Conservation (phyloP, 1,140 invertebrate species). For the Drosophila persimilis region DNA sequence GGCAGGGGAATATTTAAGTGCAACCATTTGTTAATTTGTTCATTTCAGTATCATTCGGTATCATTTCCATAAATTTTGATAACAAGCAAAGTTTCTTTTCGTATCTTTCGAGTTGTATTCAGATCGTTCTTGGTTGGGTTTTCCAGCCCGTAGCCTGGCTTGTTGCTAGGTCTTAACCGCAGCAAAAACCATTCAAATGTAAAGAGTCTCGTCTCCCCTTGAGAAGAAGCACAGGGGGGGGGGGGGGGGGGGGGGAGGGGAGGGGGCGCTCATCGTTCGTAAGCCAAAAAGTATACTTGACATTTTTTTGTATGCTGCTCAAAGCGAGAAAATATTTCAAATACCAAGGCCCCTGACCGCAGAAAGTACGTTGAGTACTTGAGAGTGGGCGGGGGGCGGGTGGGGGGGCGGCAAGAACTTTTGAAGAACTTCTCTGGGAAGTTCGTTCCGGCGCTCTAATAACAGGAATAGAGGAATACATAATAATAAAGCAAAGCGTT, state of each 20-base stretch:
- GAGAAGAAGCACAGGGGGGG: background rate
- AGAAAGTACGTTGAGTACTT: constrained; percentile 42
- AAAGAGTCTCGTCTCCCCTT: constrained; percentile 13
- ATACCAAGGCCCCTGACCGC: constrained; percentile 48
- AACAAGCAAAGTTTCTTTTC: constrained; percentile 8
- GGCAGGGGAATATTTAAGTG: too few species aligned
- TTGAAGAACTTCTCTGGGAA: constrained; percentile 47
- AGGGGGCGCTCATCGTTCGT: constrained; percentile 19
- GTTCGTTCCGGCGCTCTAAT: constrained; percentile 40
- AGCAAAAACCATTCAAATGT: constrained; percentile 36
- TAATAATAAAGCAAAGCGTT: constrained; percentile 77
- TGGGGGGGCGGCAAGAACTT: constrained; percentile 19
- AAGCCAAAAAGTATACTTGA: constrained; percentile 73
- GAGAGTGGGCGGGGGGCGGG: background rate
- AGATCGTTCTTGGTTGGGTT: background rate
- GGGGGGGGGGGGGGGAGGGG: background rate
- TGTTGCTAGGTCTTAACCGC: constrained; percentile 18
- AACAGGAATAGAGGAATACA: constrained; percentile 68
- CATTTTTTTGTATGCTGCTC: constrained; percentile 48
- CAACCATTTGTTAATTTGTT: too few species aligned
- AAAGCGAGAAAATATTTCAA: constrained; percentile 64
- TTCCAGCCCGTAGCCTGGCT: constrained; percentile 15
- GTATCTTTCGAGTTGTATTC: too few species aligned
- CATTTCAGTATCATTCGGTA: too few species aligned
- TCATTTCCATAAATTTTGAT: too few species aligned